Percentiles rank a stretch among this genome's conserved stretches.
These are phyloP conservation scores for Arge pagana DNA, from an alignment of 2,888 invertebrate genomes.

Conservation along the genomic window DNA sequence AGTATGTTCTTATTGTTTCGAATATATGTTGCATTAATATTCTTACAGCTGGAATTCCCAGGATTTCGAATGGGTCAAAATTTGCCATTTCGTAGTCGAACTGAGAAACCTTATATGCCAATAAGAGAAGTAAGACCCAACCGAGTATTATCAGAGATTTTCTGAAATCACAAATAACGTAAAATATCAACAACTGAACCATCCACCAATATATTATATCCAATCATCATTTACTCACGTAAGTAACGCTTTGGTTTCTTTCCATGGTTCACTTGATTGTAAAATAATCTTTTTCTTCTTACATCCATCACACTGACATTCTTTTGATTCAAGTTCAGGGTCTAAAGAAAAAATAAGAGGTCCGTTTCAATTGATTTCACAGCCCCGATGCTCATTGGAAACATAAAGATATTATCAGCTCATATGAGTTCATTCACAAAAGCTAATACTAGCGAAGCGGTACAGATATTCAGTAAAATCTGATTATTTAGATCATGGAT, in stretches of 20 bases:
- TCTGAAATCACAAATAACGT: constrained; percentile 57
- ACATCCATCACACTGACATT: constrained; percentile 91
- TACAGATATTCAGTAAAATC: too few species aligned
- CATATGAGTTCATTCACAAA: background rate
- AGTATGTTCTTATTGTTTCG: background rate
- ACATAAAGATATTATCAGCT: too few species aligned
- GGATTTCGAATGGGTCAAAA: constrained; percentile 97
- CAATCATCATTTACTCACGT: constrained; percentile 56
- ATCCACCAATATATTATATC: background rate
- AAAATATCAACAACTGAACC: constrained; percentile 2
- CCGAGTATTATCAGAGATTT: constrained; percentile 79
- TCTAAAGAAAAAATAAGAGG: constrained; percentile 61
- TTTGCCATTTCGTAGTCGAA: constrained; percentile 98
- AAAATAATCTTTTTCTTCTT: constrained; percentile 80
- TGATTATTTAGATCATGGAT: too few species aligned
- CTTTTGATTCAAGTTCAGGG: constrained; percentile 74
- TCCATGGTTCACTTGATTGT: constrained; percentile 87
- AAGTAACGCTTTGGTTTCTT: constrained; percentile 77
- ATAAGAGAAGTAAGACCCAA: constrained; percentile 79
- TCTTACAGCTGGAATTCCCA: constrained; percentile 81
- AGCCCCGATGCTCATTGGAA: too few species aligned
- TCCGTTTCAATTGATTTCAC: background rate
- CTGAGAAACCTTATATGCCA: constrained; percentile 91
- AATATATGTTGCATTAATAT: background rate
- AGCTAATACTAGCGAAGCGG: background rate